phyloP scores from a whole-genome alignment of 1,140 invertebrate species.

The Bombus cullumanus region DNA sequence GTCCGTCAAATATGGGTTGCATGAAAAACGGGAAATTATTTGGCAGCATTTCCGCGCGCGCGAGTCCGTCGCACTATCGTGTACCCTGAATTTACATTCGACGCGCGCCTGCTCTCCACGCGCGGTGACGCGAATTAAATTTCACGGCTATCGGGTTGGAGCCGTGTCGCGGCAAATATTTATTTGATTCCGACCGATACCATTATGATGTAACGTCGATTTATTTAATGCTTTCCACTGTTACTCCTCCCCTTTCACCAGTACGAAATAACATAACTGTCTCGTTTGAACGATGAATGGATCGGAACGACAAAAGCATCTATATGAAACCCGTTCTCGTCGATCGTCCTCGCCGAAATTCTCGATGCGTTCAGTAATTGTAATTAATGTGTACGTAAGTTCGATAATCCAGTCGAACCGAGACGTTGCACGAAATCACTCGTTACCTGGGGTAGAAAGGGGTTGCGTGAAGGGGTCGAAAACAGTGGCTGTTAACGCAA shows the following conservation, averaged over 20 bases:
- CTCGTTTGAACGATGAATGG: constrained; percentile 22
- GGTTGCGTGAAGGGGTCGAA: constrained; percentile 26
- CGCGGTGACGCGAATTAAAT: constrained; percentile 40
- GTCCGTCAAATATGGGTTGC: constrained; percentile 26
- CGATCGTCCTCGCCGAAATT: neutral
- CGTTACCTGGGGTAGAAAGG: neutral
- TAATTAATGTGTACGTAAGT: constrained; percentile 19
- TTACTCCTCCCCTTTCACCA: too few species aligned
- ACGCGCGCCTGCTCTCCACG: neutral
- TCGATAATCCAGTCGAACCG: neutral
- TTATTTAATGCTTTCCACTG: constrained; percentile 30
- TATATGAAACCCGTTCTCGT: neutral
- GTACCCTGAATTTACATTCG: constrained; percentile 24
- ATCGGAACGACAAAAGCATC: neutral
- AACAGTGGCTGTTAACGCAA: constrained; percentile 38
- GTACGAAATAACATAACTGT: neutral
- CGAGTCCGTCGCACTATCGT: too few species aligned
- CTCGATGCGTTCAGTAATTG: constrained; percentile 6
- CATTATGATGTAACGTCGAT: constrained; percentile 41
- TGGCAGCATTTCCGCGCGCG: constrained; percentile 12
- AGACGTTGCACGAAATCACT: constrained; percentile 43
- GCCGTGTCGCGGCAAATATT: constrained; percentile 36
- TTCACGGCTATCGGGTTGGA: constrained; percentile 34
- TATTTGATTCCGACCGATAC: constrained; percentile 32
- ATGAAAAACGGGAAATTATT: constrained; percentile 48